Evolutionary conservation across 2,113 vertebrate species (phyloP).

Genomic region (Agelaius phoeniceus): DNA sequence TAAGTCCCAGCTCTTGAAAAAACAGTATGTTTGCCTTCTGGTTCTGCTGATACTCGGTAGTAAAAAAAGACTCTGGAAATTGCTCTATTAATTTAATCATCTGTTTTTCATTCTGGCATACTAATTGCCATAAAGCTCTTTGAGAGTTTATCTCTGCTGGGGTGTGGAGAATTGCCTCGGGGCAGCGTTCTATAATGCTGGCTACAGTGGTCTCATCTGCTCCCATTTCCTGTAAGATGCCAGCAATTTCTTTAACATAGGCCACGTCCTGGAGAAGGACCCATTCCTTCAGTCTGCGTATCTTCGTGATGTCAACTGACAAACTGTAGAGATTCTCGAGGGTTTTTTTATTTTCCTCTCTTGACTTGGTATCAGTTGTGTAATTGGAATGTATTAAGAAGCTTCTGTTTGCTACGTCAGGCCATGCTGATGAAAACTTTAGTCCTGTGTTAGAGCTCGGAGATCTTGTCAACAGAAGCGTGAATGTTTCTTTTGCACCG

Average conservation of each 20-base stretch:
- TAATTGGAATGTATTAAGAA: not conserved
- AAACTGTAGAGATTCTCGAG: conserved; percentile 78
- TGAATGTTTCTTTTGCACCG: not conserved
- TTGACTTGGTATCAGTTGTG: not conserved
- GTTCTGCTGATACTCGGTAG: conserved; percentile 75
- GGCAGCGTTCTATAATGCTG: conserved; percentile 81
- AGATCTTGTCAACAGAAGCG: conserved; percentile 13
- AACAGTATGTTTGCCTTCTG: conserved; percentile 84
- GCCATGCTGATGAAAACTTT: not conserved
- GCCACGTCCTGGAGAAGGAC: conserved; percentile 80
- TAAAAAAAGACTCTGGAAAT: conserved; percentile 93
- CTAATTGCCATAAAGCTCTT: conserved; percentile 83
- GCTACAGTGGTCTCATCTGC: conserved; percentile 73
- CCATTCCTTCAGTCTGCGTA: conserved; percentile 88
- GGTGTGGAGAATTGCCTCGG: conserved; percentile 84
- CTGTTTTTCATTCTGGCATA: conserved; percentile 82
- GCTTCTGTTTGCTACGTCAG: not conserved
- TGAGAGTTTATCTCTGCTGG: conserved; percentile 80
- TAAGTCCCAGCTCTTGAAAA: conserved; percentile 86
- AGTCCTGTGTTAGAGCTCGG: not conserved
- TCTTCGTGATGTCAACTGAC: conserved; percentile 86
- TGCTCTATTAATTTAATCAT: conserved; percentile 87
- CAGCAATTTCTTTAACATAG: conserved; percentile 81
- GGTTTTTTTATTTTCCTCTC: conserved; percentile 80
- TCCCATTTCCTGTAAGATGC: conserved; percentile 83